Conservation (phyloP, 2,888 invertebrate genomes). For the Agrilus mali region DNA sequence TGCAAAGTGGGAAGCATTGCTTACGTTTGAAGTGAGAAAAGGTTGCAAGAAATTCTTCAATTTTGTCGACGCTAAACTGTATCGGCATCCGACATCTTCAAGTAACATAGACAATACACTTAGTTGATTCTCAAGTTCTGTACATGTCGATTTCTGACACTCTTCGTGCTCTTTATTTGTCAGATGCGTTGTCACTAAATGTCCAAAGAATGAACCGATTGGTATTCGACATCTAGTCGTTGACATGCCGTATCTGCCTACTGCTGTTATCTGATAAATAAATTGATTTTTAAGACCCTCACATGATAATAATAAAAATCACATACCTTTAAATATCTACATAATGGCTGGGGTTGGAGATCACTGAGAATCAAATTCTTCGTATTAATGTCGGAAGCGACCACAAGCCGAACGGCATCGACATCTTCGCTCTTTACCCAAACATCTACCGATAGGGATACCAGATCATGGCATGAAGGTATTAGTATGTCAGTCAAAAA, state of each 20-base stretch:
- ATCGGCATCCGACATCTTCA: slow-evolving; percentile 69
- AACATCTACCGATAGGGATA: slow-evolving; percentile 78
- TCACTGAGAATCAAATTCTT: slow-evolving; percentile 78
- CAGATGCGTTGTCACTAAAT: slow-evolving; percentile 48
- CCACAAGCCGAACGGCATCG: slow-evolving; percentile 72
- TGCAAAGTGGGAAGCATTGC: slow-evolving; percentile 72
- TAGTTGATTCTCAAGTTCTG: slow-evolving; percentile 44
- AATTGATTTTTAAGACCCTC: slow-evolving; percentile 3
- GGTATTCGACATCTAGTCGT: slow-evolving; percentile 83
- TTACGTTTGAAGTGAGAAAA: slow-evolving; percentile 64
- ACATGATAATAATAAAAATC: slow-evolving; percentile 1
- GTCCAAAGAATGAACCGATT: slow-evolving; percentile 87
- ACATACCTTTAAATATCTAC: slow-evolving; percentile 73
- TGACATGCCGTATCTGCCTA: slow-evolving; percentile 85
- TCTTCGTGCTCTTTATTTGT: slow-evolving; percentile 22
- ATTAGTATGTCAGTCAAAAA: slow-evolving; percentile 77
- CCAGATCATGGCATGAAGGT: slow-evolving; percentile 68
- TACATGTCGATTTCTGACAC: slow-evolving; percentile 21
- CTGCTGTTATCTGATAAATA: slow-evolving; percentile 63
- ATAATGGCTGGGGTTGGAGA: slow-evolving; percentile 81
- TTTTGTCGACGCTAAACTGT: slow-evolving; percentile 74
- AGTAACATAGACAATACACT: slow-evolving; percentile 54
- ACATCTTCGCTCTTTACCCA: slow-evolving; percentile 81
- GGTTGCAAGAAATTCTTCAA: slow-evolving; percentile 68
- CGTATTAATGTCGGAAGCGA: slow-evolving; percentile 76